phyloP scores from a whole-genome alignment of 2,113 vertebrate species.

The Emberiza fucata region DNA sequence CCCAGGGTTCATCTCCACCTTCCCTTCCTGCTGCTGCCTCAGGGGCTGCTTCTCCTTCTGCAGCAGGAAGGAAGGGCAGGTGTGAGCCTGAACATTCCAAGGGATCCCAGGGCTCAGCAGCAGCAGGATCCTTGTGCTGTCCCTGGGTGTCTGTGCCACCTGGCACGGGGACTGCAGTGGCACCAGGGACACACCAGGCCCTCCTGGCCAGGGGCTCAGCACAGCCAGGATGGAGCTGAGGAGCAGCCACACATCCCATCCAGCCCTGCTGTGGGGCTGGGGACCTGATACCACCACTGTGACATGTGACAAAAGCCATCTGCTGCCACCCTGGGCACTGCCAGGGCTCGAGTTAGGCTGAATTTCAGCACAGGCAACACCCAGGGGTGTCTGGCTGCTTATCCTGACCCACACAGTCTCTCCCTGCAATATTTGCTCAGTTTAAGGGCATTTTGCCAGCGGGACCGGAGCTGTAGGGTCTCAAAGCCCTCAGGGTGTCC shows the following conservation, averaged over 20 bases:
- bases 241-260: background rate
- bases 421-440: background rate
- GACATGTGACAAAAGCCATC: slow-evolving; percentile 12
- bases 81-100: background rate
- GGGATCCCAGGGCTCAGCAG: background rate
- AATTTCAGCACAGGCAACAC: background rate
- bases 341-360: background rate
- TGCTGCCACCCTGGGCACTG: background rate
- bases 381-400: background rate
- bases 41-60: background rate
- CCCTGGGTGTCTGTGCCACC: fast-evolving
- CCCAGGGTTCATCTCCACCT: background rate
- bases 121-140: background rate
- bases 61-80: background rate
- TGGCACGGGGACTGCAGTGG: background rate
- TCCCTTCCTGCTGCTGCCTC: background rate
- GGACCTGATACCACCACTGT: background rate
- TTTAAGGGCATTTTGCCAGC: background rate
- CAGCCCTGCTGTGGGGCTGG: background rate
- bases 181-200: background rate
- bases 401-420: background rate
- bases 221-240: fast-evolving
- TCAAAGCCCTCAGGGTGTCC: background rate
- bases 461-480: background rate
- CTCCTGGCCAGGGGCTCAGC: background rate